Base-by-base conservation (phyloP, 2,888 invertebrate species). In the Leucozona laternaria region DNA sequence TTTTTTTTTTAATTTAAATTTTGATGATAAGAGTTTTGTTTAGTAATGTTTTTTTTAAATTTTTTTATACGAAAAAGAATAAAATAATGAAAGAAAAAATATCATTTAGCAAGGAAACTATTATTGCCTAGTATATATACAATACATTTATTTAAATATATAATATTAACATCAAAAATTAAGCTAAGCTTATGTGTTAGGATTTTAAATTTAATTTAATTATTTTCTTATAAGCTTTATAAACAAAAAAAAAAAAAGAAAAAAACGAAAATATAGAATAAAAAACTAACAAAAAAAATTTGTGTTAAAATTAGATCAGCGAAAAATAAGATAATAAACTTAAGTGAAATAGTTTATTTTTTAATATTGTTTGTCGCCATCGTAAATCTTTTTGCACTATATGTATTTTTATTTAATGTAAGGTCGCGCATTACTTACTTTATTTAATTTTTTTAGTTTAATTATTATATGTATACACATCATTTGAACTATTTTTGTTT, bases 41-140 rank as follows among this genome's bases (percentile, higher is more conserved):
- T 48, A 68, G 68, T 90, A 90, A 90, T 91, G 89, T 88, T 89
- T 80, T 81, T 78, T n/a, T n/a, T n/a, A n/a, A n/a, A n/a, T 88
- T 25, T 40, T 66, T 83, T 86, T 89, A 68, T 66, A 88, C 70
- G 45, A 50, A 71, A 48, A 77, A 75, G 72, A 45, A 43, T 48
- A 37, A 55, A 60, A 72, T 57, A 15, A 71, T 37, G 53, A 57
- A 22, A 15, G 50, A 83, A 43, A 78, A 68, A 73, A 17, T 72
- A 66, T 50, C 40, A 73, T 89, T 76, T 78, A 88, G 79, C 88
- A 84, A 84, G 84, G 55, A 84, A 79, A 79, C 37, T 79, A 86
- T 82, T 82, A 75, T 82, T 86, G 82, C 78, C 86, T 86, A 88
- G 58, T 73, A 68, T 88, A 79, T 84, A 57, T 83, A 79, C 83